Base-by-base conservation (phyloP, 2,113 vertebrate species). In the Megaleporinus macrocephalus region DNA sequence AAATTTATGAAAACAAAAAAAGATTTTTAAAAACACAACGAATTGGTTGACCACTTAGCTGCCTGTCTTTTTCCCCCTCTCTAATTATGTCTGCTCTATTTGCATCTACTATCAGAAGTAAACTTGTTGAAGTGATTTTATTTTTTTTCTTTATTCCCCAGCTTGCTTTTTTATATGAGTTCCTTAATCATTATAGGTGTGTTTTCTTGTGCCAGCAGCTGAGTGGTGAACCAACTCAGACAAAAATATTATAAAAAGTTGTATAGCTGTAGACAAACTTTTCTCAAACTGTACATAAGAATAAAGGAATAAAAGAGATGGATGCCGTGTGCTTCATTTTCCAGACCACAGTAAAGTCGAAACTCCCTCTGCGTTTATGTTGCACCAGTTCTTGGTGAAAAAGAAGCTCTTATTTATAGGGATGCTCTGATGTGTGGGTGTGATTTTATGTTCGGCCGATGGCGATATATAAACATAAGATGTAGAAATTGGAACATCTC, bases 261-360 rank as follows among this genome's bases (percentile, higher is more conserved):
- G 94, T 95, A 95, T 94, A 95, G 94, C 92, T 93, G 92, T 95
- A 94, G 94, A 91, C 90, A 87, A 62, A 89, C 89, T 93, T 94
- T 92, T 91, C 93, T 90, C 94, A 91, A 92, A 91, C 92, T 95
- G 94, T 95, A 95, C 93, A 94, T 94, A 94, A 86, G 90, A 93
- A 93, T 89, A 91, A 93, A 93, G 91, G 92, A 93, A 92, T 91
- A 91, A 94, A 91, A 93, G 89, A 93, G 92, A 91, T 88, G 88
- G 91, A 90, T 86, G 86, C 87, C 47, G 53, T 83, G 68, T 14
- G 84, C 14, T 69, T 80, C 27, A 27, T 84, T 82, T 86, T 16
- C 51, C 30, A 16, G 24, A 62, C 33, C 53, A 26, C 29, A 47
- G 20, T 24, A 47, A 65, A 61, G 26, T 13, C 20, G n/a, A 15